A percentile compares a stretch with the other conserved stretches of the same genome.
These are phyloP conservation scores for Reticulitermes speratus DNA, from an alignment of 1,140 invertebrate genomes.

Conservation along the genomic window DNA sequence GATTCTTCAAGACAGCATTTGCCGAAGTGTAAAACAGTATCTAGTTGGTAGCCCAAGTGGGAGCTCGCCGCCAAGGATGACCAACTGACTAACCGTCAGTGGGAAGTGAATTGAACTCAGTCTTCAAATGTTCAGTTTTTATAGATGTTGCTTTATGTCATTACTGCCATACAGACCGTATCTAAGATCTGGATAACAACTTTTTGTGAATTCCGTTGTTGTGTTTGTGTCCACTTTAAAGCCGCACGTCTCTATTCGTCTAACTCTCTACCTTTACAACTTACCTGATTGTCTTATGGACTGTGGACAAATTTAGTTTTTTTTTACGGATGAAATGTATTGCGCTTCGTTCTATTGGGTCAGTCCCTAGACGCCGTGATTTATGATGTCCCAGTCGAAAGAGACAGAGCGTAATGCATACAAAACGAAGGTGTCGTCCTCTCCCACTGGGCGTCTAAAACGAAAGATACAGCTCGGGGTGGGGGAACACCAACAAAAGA, in stretches of 20 bases:
- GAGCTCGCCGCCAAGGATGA: too few species aligned
- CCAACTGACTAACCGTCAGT: too few species aligned
- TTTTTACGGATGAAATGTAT: background rate
- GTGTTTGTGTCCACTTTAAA: background rate
- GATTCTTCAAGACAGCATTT: too few species aligned
- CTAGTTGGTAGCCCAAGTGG: too few species aligned
- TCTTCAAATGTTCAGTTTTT: too few species aligned
- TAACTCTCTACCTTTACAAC: background rate
- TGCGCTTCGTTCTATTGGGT: background rate
- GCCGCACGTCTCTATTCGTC: background rate
- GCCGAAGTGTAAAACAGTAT: too few species aligned
- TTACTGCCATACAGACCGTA: too few species aligned
- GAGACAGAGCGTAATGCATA: background rate
- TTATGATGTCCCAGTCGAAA: background rate
- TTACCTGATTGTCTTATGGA: background rate
- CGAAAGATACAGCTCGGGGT: background rate
- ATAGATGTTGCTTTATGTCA: too few species aligned
- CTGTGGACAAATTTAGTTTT: background rate
- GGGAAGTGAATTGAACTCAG: too few species aligned
- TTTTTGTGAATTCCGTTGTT: too few species aligned
- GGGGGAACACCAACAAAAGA: too few species aligned
- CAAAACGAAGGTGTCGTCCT: background rate
- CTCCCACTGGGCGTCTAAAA: background rate
- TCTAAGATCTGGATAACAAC: too few species aligned
- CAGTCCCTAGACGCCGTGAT: background rate